These are phyloP conservation scores for Ypsolopha scabrella DNA, from an alignment of 2,888 invertebrate genomes.

Conservation along the genomic window DNA sequence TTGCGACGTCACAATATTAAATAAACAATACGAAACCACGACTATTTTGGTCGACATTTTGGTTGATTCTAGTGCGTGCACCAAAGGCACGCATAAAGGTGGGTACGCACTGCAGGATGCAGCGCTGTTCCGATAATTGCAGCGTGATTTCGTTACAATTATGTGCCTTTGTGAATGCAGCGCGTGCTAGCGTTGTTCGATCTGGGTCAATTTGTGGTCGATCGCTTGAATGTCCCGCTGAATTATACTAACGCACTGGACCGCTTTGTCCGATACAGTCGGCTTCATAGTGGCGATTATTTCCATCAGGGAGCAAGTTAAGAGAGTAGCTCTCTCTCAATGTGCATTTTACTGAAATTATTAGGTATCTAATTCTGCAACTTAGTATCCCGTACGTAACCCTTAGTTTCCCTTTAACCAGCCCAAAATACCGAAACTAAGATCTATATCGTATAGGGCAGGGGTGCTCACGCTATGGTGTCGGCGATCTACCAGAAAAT, in stretches of 20 bases:
- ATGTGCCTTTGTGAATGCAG: conserved; percentile 26
- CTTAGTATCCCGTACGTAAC: neutral
- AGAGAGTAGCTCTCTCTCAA: no score
- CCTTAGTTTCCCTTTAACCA: no score
- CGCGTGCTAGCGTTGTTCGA: neutral
- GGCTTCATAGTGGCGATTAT: neutral
- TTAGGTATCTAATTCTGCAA: neutral
- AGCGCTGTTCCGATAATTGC: conserved; percentile 15
- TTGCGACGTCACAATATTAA: conserved; percentile 31
- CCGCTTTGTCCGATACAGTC: conserved; percentile 18
- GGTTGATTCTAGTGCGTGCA: neutral
- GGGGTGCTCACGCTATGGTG: no score
- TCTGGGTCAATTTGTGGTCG: conserved; percentile 21
- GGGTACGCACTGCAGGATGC: neutral
- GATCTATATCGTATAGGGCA: no score
- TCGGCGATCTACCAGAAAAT: no score
- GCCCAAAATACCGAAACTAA: no score
- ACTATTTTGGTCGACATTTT: conserved; percentile 7
- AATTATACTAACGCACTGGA: neutral
- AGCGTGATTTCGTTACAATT: conserved; percentile 25
- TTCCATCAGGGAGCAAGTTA: neutral
- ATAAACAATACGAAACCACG: conserved; percentile 21
- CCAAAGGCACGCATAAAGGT: no score
- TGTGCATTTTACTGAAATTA: no score
- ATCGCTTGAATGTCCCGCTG: conserved; percentile 22